These are phyloP conservation scores for Orussus abietinus DNA, from an alignment of 1,140 invertebrate genomes.

Conservation along the genomic window DNA sequence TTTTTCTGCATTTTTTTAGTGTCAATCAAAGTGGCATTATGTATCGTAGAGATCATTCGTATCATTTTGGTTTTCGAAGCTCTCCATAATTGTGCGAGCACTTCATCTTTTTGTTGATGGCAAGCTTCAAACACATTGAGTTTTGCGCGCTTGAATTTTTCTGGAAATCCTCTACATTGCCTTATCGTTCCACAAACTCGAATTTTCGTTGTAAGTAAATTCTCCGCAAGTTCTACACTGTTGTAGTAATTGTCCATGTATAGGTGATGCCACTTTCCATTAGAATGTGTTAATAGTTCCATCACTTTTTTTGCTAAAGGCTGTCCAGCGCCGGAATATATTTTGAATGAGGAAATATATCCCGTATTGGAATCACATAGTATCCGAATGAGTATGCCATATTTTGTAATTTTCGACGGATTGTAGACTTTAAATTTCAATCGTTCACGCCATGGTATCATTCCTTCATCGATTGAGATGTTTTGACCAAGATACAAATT, in stretches of 20 bases:
- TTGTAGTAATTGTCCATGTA: slow-evolving; percentile 1
- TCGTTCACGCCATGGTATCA: too few relatives aligned
- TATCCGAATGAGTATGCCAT: slow-evolving; percentile 10
- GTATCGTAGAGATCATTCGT: slow-evolving; percentile 13
- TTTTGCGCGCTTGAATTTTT: slow-evolving; percentile 11
- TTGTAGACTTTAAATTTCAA: too few relatives aligned
- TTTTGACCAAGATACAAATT: too few relatives aligned
- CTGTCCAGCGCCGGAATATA: slow-evolving; percentile 10
- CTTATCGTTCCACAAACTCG: slow-evolving; percentile 9
- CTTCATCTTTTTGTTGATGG: slow-evolving; percentile 4
- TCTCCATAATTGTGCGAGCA: slow-evolving; percentile 8
- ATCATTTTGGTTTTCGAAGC: slow-evolving; percentile 9
- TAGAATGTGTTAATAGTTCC: slow-evolving; percentile 6
- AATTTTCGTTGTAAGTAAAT: slow-evolving; percentile 4
- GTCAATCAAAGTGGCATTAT: slow-evolving; percentile 11
- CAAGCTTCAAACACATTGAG: slow-evolving; percentile 9
- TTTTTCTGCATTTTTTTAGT: slow-evolving; percentile 10
- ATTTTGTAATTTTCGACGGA: slow-evolving; percentile 9
- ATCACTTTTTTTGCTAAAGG: slow-evolving; percentile 8
- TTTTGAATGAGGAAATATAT: slow-evolving; percentile 8
- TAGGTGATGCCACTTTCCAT: slow-evolving; percentile 10
- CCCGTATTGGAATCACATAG: slow-evolving; percentile 5
- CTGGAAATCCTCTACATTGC: slow-evolving; percentile 5
- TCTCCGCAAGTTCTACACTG: slow-evolving; percentile 4
- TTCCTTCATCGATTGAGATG: too few relatives aligned